Base-by-base conservation (phyloP, 2,797 vertebrate genomes). In the Limnodromus scolopaceus region DNA sequence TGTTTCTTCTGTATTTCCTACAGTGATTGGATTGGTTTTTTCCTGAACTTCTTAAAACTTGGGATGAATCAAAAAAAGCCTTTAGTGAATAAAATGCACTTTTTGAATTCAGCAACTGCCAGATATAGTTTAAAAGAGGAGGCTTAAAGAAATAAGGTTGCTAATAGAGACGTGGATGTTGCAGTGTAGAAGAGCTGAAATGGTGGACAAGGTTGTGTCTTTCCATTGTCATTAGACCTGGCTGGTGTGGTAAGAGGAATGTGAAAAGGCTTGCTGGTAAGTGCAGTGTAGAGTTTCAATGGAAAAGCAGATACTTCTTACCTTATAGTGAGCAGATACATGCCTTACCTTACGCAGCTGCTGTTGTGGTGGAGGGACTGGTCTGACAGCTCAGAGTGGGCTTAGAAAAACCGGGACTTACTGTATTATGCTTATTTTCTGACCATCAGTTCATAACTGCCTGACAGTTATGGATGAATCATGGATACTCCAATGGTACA, bases 91-190 rank as follows among this genome's bases (percentile, higher is more conserved):
- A 87, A 96, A 92, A 97, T 48, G 63, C 75, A 92, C 20, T 10
- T 89, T 92, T 97, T 92, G 2, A 88, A 95, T 94, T 93, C 64
- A 58, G 11, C 72, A 91, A 76, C 28, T n/a, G 90, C 54, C 28
- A 95, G 72, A 92, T 75, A 83, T 96, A 91, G 97, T 93, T 95
- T 96, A 84, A 93, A 97, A 93, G 65, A 71, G 65, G 94, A 94
- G 18, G 27, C 72, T 94, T 94, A 27, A 39, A 95, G 92, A 97
- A 97, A 95, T 90, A 83, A 43, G 22, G 23, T 55, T 57, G 36
- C 53, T 96, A 80, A 82, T 60, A 93, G 84, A 89, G 55, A 88
- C 6, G 1, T 72, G 45, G 36, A 25, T 82, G 65, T 74, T 72
- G 24, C 54, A 74, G 49, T 77, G 53, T 43, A 32, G 38, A 57